These are phyloP conservation scores for Poeciliopsis turrubarensis DNA, from an alignment of 2,113 vertebrate genomes.

Conservation along the genomic window DNA sequence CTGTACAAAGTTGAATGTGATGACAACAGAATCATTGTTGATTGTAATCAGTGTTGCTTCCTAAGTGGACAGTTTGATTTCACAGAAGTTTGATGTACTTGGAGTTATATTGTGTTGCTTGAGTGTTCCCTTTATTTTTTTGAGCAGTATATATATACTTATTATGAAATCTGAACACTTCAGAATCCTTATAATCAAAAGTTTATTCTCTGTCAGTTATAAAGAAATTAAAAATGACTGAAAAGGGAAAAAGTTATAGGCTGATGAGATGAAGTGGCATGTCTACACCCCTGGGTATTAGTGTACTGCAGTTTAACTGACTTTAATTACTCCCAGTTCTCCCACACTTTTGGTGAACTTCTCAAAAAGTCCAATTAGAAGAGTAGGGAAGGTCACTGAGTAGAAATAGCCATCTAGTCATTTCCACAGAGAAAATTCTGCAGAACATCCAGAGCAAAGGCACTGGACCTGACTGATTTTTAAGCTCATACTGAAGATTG, in stretches of 20 bases:
- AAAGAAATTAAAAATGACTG: conserved; percentile 8
- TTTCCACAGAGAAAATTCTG: conserved; percentile 4
- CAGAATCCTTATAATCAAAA: not conserved
- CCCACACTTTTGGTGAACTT: conserved; percentile 45
- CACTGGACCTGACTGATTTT: not conserved
- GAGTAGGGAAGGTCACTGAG: conserved; percentile 49
- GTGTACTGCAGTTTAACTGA: conserved; percentile 37
- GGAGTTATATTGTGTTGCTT: too few species aligned
- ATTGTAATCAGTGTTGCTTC: too few species aligned
- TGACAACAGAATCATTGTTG: too few species aligned
- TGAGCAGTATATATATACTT: not conserved
- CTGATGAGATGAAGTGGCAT: conserved; percentile 35
- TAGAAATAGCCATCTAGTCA: conserved; percentile 39
- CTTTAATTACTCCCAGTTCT: conserved; percentile 67
- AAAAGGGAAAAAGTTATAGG: not conserved
- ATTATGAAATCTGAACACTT: not conserved
- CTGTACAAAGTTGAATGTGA: too few species aligned
- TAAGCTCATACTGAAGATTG: not conserved
- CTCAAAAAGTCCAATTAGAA: conserved; percentile 67
- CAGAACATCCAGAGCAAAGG: not conserved
- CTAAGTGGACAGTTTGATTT: too few species aligned
- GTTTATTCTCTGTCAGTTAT: conserved; percentile 19
- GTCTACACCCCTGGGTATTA: conserved; percentile 47
- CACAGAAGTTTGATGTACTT: too few species aligned
- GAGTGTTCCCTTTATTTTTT: too few species aligned